Evolutionary conservation across 1,140 invertebrate genomes (phyloP), one percentile per base, ranked within the genome.

Genomic region (Polypedilum vanderplanki): DNA sequence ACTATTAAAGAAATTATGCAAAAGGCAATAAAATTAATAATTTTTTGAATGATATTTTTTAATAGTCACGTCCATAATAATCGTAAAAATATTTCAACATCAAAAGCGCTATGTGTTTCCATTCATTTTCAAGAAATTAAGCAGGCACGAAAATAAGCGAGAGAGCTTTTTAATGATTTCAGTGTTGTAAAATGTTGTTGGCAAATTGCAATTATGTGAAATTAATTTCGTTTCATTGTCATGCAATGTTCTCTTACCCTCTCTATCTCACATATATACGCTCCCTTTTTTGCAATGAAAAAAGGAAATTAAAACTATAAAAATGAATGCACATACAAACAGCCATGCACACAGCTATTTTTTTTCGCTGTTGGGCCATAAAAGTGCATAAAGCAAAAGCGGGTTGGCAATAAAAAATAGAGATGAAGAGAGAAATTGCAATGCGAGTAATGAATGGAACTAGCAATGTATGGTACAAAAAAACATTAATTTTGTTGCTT

Each of bases 201-300:
- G 46, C 46, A 57, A 57, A 57, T 57, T 57, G 46, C 46, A 57
- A 57, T 57, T 57, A 57, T 57, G 46, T 57, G 46, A 57, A 57
- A n/a, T 57, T 57, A 57, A 57, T 57, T n/a, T 12, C 46, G 15
- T 57, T 57, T 57, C 46, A 15, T 57, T 57, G 46, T 57, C 46
- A 57, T 57, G 46, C 46, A 57, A 57, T 12, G 12, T 57, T 57
- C 3, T 57, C n/a, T 57, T n/a, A 15, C n/a, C 15, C 46, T 57
- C n/a, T 15, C 46, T 12, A 0, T 57, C 12, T 15, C 12, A 15
- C 46, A 57, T 57, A 46, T 46, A 10, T 46, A 10, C 7, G 41
- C 15, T 46, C 41, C 15, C 41, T n/a, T 57, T 15, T 8, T 57
- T 57, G n/a, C 9, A 57, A n/a, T 15, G 46, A 33, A 33, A 33